A percentile compares a stretch with the other conserved stretches of the same genome.
These are phyloP conservation scores for Cepphus grylle DNA, from an alignment of 2,113 vertebrate species.

Conservation along the genomic window DNA sequence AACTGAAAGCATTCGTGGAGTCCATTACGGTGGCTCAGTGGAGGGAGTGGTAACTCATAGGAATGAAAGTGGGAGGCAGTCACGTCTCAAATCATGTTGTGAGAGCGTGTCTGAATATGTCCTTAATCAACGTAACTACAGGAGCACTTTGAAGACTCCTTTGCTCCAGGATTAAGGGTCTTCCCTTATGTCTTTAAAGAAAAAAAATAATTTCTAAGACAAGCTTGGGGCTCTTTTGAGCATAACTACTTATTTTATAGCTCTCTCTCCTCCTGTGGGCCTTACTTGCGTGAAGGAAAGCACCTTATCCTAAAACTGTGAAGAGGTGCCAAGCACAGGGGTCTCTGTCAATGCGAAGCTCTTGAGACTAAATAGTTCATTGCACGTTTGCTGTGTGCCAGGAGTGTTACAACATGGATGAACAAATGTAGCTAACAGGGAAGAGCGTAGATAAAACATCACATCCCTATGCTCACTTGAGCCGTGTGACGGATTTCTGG, in stretches of 20 bases:
- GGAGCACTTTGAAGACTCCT: neutral
- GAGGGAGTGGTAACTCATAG: slow-evolving; percentile 29
- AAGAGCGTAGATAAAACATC: neutral
- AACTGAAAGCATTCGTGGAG: neutral
- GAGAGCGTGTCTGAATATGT: slow-evolving; percentile 13
- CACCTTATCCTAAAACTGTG: neutral
- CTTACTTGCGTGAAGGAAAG: neutral
- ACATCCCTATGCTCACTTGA: neutral
- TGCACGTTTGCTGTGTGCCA: neutral
- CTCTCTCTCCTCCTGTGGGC: neutral
- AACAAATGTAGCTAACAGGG: neutral
- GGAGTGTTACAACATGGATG: neutral
- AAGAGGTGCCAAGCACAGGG: neutral
- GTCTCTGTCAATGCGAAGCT: neutral
- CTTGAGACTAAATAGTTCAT: neutral
- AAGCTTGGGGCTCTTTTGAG: neutral
- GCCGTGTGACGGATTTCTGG: neutral
- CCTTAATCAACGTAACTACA: neutral
- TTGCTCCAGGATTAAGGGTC: slow-evolving; percentile 8
- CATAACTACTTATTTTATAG: neutral
- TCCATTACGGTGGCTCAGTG: neutral
- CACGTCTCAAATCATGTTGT: neutral
- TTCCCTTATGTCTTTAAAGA: neutral
- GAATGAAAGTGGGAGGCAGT: slow-evolving; percentile 56
- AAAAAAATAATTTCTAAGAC: neutral